Evolutionary conservation across 2,888 invertebrate genomes (phyloP).

Genomic region (Griposia aprilina): DNA sequence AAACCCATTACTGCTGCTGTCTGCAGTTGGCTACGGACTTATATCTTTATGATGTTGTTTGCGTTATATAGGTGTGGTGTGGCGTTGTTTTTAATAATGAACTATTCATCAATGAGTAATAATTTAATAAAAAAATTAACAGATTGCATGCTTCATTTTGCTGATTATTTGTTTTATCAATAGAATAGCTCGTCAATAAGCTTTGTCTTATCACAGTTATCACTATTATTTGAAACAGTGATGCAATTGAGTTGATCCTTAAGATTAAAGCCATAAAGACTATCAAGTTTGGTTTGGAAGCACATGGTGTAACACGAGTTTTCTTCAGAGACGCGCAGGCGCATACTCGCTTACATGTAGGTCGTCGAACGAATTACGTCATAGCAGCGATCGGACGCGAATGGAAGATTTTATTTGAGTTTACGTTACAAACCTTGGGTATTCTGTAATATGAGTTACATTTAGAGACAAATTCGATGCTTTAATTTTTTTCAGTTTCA

Average conservation of each 20-base stretch:
- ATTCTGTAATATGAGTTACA: conserved; percentile 5
- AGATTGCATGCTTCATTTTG: conserved; percentile 11
- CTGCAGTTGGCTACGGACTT: no score
- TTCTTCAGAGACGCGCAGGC: conserved; percentile 62
- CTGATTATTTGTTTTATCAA: conserved; percentile 39
- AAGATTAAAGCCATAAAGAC: conserved; percentile 33
- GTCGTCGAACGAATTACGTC: conserved; percentile 66
- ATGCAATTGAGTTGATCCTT: conserved; percentile 47
- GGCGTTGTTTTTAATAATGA: conserved; percentile 4
- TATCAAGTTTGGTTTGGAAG: conserved; percentile 38
- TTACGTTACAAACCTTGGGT: conserved; percentile 39
- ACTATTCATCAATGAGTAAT: conserved; percentile 15
- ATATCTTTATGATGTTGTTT: background rate
- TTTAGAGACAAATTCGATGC: conserved; percentile 9
- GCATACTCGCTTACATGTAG: conserved; percentile 71
- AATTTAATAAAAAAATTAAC: background rate
- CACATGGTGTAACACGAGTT: conserved; percentile 62
- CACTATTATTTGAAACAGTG: conserved; percentile 43
- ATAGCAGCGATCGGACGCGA: conserved; percentile 31
- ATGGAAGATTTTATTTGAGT: conserved; percentile 54
- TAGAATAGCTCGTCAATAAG: conserved; percentile 33
- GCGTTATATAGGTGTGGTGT: background rate
- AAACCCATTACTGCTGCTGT: no score
- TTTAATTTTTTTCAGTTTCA: conserved; percentile 5
- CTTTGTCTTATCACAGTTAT: conserved; percentile 49